Conservation (phyloP, 2,888 invertebrate genomes). For the Cataglyphis rosenhaueri region DNA sequence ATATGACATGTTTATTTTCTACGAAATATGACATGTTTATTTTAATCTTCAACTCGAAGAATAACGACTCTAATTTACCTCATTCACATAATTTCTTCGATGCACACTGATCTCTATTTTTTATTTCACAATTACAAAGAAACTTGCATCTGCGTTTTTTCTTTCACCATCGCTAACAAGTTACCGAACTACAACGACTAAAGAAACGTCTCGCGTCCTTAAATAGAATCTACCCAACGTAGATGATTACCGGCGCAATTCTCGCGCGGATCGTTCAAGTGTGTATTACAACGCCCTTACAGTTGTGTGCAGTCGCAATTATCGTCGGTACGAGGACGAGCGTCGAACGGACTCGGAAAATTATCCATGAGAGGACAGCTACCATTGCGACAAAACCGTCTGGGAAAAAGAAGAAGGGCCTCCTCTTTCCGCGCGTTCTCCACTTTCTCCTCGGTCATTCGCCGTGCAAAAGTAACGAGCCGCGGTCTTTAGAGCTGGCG, state of each 20-base stretch:
- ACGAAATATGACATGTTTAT: background rate
- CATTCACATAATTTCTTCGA: background rate
- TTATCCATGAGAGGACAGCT: constrained; percentile 6
- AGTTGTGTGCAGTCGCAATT: constrained; percentile 12
- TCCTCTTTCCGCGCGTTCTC: constrained; percentile 7
- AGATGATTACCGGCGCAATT: constrained; percentile 20
- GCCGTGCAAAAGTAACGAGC: constrained; percentile 51
- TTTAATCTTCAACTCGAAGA: background rate
- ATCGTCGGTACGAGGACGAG: constrained; percentile 24
- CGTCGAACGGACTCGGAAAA: constrained; percentile 1
- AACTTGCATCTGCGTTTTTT: background rate
- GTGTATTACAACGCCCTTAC: background rate
- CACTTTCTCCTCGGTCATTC: constrained; percentile 26
- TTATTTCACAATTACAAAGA: constrained; percentile 10
- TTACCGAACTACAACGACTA: background rate
- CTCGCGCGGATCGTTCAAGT: constrained; percentile 13
- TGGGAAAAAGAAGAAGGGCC: background rate
- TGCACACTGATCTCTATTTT: background rate
- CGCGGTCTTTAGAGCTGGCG: constrained; percentile 41
- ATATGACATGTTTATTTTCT: too few species aligned
- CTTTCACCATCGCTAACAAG: background rate
- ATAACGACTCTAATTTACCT: background rate
- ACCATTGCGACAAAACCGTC: constrained; percentile 8
- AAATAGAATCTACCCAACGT: background rate
- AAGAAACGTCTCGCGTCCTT: background rate